These are phyloP conservation scores for Lepeophtheirus nordmannii DNA, from an alignment of 2,888 invertebrate genomes.

Conservation along the genomic window DNA sequence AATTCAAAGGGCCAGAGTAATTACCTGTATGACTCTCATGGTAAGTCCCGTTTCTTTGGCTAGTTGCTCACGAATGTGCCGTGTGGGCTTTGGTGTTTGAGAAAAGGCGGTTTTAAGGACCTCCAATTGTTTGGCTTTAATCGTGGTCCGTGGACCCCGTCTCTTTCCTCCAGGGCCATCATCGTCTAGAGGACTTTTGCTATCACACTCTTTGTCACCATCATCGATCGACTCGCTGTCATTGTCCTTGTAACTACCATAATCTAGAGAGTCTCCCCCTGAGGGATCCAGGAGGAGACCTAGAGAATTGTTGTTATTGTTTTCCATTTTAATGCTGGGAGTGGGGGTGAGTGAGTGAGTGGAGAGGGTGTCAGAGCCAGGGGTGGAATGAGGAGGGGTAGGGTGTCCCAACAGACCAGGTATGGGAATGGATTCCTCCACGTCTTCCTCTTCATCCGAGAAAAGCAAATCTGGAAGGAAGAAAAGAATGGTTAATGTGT, in stretches of 20 bases:
- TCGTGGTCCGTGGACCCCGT: slow-evolving; percentile 92
- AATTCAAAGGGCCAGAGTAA: not conserved
- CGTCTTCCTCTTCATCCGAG: slow-evolving; percentile 20
- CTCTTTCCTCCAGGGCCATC: slow-evolving; percentile 56
- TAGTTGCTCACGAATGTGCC: slow-evolving; percentile 96
- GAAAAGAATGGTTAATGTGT: not conserved
- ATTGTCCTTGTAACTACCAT: not conserved
- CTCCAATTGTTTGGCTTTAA: slow-evolving; percentile 97
- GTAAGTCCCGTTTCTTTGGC: slow-evolving; percentile 97
- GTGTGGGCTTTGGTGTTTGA: slow-evolving; percentile 95
- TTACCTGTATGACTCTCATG: slow-evolving; percentile 91
- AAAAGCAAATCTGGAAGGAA: slow-evolving; percentile 11
- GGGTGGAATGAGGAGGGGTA: slow-evolving; percentile 15
- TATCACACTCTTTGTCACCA: slow-evolving; percentile 18
- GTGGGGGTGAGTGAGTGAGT: slow-evolving; percentile 19
- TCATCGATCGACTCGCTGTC: slow-evolving; percentile 6
- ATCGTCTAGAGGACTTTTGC: not conserved
- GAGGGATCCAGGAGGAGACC: slow-evolving; percentile 1
- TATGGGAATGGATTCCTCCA: slow-evolving; percentile 14
- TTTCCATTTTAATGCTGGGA: slow-evolving; percentile 22
- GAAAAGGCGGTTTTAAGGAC: slow-evolving; percentile 96
- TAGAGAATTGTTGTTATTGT: slow-evolving; percentile 23
- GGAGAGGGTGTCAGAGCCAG: slow-evolving; percentile 4
- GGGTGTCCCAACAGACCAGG: not conserved
- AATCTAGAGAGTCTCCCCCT: not conserved